Evolutionary conservation across 2,888 invertebrate species (phyloP).

Genomic region (Nephrotoma flavescens): DNA sequence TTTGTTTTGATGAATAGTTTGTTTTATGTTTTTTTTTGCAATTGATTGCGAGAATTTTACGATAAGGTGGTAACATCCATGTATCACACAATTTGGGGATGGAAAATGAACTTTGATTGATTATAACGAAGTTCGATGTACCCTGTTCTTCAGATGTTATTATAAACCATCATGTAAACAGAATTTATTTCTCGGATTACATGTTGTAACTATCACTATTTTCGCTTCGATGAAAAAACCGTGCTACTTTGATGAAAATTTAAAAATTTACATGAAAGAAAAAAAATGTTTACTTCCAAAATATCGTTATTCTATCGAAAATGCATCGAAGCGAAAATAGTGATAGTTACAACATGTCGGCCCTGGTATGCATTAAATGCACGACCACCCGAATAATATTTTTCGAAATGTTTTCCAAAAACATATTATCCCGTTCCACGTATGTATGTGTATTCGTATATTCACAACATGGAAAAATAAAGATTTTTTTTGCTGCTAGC

Average conservation of each 20-base stretch:
- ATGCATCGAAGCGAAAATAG: too few species aligned
- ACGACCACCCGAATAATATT: neutral
- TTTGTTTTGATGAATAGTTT: neutral
- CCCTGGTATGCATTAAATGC: neutral
- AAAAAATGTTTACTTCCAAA: too few species aligned
- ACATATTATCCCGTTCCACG: neutral
- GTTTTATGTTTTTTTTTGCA: neutral
- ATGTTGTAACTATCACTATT: too few species aligned
- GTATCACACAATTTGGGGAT: neutral
- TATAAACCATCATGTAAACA: neutral
- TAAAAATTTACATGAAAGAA: too few species aligned
- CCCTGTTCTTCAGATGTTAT: neutral
- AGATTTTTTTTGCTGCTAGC: too few species aligned
- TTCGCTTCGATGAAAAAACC: too few species aligned
- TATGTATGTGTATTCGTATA: neutral
- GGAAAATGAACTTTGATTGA: too few species aligned
- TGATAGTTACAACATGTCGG: too few species aligned
- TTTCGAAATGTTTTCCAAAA: neutral
- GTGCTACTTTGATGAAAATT: too few species aligned
- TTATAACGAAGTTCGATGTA: neutral
- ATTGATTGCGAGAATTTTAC: neutral
- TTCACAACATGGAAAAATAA: too few species aligned
- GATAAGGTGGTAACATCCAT: too few species aligned
- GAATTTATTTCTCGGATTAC: neutral
- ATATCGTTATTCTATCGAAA: too few species aligned